Conservation (phyloP, 2,113 vertebrate genomes). For the Calonectris borealis region DNA sequence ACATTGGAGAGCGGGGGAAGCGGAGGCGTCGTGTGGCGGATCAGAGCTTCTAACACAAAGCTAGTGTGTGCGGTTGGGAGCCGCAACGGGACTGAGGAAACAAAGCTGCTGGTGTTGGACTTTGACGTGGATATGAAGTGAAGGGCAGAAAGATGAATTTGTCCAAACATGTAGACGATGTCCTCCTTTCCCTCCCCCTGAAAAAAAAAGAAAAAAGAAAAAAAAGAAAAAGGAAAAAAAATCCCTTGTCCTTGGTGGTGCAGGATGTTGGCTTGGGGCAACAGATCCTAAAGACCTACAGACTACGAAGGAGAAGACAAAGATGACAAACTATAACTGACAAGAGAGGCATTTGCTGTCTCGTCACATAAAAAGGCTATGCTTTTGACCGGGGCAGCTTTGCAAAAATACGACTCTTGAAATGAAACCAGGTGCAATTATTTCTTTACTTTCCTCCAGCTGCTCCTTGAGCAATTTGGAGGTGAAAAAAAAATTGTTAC, state of each 20-base stretch:
- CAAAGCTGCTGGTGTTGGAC: conserved; percentile 99
- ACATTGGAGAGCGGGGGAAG: conserved; percentile 98
- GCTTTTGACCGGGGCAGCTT: conserved; percentile 82
- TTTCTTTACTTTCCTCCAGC: conserved; percentile 73
- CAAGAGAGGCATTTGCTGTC: conserved; percentile 73
- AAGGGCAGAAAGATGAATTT: conserved; percentile 75
- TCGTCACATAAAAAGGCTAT: conserved; percentile 76
- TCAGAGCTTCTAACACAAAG: conserved; percentile 98
- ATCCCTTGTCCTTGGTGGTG: conserved; percentile 81
- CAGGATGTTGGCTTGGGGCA: conserved; percentile 85
- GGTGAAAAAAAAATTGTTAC: conserved; percentile 41
- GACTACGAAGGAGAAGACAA: conserved; percentile 75
- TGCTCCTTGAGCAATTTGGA: conserved; percentile 56
- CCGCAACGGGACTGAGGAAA: conserved; percentile 98
- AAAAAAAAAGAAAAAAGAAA: neutral
- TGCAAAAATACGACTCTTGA: conserved; percentile 83
- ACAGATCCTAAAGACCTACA: conserved; percentile 82
- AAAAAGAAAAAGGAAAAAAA: conserved; percentile 47
- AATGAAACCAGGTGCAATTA: conserved; percentile 88
- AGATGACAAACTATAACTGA: conserved; percentile 74
- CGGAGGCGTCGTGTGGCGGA: conserved; percentile 97
- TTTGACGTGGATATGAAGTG: conserved; percentile 99
- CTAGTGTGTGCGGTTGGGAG: conserved; percentile 98
- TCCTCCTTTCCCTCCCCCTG: conserved; percentile 69
- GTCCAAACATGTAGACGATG: conserved; percentile 74